A percentile compares a stretch with the other conserved stretches of the same genome.
Conservation (phyloP, 2,888 invertebrate genomes). For the Melinopterus prodromus region DNA sequence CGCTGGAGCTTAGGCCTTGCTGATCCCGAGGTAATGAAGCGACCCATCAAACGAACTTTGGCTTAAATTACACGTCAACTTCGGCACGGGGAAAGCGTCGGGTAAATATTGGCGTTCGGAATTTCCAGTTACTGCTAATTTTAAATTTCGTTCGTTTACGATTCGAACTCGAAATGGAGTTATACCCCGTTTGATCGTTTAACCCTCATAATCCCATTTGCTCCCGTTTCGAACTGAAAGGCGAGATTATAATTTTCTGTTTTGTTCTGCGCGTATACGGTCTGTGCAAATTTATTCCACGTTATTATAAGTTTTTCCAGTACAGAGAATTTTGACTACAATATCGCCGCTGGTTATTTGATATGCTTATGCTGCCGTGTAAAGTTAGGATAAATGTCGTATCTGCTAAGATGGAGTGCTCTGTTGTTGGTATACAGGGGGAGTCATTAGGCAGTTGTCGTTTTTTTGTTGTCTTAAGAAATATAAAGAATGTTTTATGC, state of each 20-base stretch:
- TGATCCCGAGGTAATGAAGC: slow-evolving; percentile 28
- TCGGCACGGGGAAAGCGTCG: slow-evolving; percentile 8
- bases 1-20: not conserved
- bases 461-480: no score
- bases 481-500: no score
- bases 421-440: no score
- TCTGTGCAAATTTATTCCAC: not conserved
- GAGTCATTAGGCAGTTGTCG: no score
- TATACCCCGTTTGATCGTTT: not conserved
- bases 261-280: not conserved
- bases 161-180: not conserved
- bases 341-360: not conserved
- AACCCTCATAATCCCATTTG: not conserved
- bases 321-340: no score
- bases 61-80: slow-evolving; percentile 27
- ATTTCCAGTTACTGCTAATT: not conserved
- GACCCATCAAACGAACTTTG: slow-evolving; percentile 29
- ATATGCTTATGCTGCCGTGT: not conserved
- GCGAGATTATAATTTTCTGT: not conserved
- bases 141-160: slow-evolving; percentile 4
- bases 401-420: no score
- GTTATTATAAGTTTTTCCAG: no score
- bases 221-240: not conserved
- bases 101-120: not conserved
- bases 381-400: no score